Conservation (phyloP, 37 sponge, comb jelly and placozoan species). For the Haliclona indistincta region DNA sequence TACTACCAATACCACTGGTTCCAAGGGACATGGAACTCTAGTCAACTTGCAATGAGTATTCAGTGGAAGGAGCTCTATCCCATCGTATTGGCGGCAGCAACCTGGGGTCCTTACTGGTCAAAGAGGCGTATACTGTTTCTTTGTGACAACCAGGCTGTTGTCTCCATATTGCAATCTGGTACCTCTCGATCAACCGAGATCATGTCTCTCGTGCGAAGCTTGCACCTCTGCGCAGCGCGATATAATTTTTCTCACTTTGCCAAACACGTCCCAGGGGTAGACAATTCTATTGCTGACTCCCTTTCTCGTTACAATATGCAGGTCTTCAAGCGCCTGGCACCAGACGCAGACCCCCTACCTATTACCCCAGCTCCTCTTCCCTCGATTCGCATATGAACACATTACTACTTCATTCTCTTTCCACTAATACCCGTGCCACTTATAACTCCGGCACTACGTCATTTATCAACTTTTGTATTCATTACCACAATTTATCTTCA, state of each 20-base stretch:
- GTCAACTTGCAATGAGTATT: neutral
- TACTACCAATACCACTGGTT: slow-evolving; percentile 2
- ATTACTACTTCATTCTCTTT: neutral
- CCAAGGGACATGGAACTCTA: neutral
- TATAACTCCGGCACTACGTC: neutral
- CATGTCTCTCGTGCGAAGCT: slow-evolving; percentile 4
- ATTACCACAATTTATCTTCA: neutral
- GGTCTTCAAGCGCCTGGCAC: slow-evolving; percentile 8
- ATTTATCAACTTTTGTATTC: neutral
- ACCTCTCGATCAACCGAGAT: neutral
- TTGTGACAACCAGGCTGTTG: slow-evolving; percentile 37
- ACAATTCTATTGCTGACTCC: slow-evolving; percentile 15
- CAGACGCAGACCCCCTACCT: neutral
- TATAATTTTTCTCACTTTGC: slow-evolving; percentile 14
- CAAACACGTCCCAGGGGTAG: slow-evolving; percentile 11
- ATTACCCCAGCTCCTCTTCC: neutral
- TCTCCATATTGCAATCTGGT: neutral
- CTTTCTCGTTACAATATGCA: slow-evolving; percentile 27
- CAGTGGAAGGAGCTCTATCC: slow-evolving; percentile 20
- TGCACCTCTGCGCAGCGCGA: neutral
- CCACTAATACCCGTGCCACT: neutral
- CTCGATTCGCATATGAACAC: neutral
- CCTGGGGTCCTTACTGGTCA: slow-evolving; percentile 12
- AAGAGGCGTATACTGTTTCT: neutral
- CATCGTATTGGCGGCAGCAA: slow-evolving; percentile 21